Evolutionary conservation across 2,888 invertebrate species (phyloP), one percentile per base, ranked within the genome.

Genomic region (Mythimna loreyi): DNA sequence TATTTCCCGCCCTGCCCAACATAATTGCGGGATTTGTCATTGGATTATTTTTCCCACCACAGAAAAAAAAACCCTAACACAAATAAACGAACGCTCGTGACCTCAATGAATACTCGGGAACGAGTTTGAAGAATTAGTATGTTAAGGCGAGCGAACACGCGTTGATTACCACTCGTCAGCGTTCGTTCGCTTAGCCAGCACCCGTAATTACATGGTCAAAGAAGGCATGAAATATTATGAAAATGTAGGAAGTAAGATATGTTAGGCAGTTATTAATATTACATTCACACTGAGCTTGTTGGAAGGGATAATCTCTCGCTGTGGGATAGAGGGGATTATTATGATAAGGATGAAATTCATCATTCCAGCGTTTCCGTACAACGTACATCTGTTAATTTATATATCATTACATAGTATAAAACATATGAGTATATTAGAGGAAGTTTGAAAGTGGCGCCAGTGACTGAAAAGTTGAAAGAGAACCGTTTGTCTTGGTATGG

Each of bases 201-300:
- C 13, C 55, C 33, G 21, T 21, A 21, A 30, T 21, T 66, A 33
- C 23, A 16, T 13, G 65, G 57, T 73, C 57, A 61, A 65, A 58
- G 65, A 28, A 13, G 16, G 47, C 21, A 36, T 11, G 9, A 49
- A 59, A 61, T 23, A 36, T 74, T 60, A 58, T 74, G 60, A 53
- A 60, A 61, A 75, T 66, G 30, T 57, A 58, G 23, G 47, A 50
- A 64, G 25, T 7, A n/a, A 56, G 36, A 72, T 58, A 62, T 8
- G 47, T 25, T 21, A 55, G 55, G 13, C 21, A 3, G n/a, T 45
- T 36, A 36, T 73, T 78, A 59, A 78, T 52, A 64, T 50, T 11
- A 62, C 57, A 53, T 70, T 58, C 45, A 49, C 43, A 21, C 9
- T 55, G 33, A 28, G 19, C 43, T 60, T 28, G 45, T 19, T 49